Evolutionary conservation across 2,797 vertebrate species (phyloP), one percentile per base, ranked within the genome.

Genomic region (Lutjanus campechanus): DNA sequence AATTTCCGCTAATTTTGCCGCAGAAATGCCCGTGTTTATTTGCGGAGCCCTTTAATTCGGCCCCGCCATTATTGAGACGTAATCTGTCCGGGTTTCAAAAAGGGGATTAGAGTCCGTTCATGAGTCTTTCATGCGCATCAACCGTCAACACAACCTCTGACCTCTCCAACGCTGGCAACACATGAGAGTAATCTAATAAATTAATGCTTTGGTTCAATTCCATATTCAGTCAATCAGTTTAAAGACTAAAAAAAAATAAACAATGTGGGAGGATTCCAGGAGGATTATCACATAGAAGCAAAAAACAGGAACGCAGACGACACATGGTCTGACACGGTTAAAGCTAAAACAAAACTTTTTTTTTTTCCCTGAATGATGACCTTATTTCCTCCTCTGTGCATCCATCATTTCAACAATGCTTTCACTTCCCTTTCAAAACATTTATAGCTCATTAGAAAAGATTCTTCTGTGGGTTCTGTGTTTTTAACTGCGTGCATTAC

Each of bases 21-120:
- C 60, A 73, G 41, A 13, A 36, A 53, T 17, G 7, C 54, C 47
- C n/a, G 1, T 10, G 53, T 58, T 61, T 65, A 53, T 79, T 55
- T 71, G 55, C 19, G 4, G 43, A 51, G 44, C 49, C 61, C 36
- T 77, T 83, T 51, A 17, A 62, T 69, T 75, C 22, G 41, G 49
- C 66, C 66, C 47, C 19, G 55, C 25, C 43, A 3, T 47, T 51
- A 60, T 5, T 69, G 61, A 69, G 65, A 64, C 56, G 4, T 79
- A 81, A 85, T 87, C 81, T 36, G 29, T 22, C 2, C 12, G 69
- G 76, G 85, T 85, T 83, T 84, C 17, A 68, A 73, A 86, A 50
- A 44, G 43, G 3, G 66, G 75, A 78, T 79, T 51, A 63, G 55
- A 19, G 53, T 11, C 71, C 41, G 68, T 64, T 62, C 51, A 71